Conservation (phyloP, 2,888 invertebrate species). For the Pollenia angustigena region DNA sequence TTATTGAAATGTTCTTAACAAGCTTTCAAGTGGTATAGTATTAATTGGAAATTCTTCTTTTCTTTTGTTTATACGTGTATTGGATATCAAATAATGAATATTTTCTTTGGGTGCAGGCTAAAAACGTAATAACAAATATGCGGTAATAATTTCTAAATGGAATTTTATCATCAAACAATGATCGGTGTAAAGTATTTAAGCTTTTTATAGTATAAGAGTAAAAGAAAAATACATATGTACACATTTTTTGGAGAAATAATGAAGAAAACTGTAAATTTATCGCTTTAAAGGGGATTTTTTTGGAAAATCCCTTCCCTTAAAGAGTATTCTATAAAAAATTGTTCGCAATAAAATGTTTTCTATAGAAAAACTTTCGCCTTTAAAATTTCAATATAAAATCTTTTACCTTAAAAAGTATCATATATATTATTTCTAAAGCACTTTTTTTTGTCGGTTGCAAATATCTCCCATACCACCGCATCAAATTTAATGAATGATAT, state of each 20-base stretch:
- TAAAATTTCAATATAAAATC: not conserved
- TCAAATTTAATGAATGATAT: too few species aligned
- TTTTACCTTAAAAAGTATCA: not conserved
- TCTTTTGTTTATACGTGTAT: constrained; percentile 13
- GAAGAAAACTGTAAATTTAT: too few species aligned
- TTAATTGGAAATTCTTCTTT: constrained; percentile 48
- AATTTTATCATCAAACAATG: constrained; percentile 27
- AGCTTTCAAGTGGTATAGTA: constrained; percentile 38
- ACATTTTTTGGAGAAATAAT: not conserved
- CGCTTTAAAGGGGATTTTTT: too few species aligned
- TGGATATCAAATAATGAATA: constrained; percentile 22
- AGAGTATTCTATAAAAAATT: too few species aligned
- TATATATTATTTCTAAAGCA: too few species aligned
- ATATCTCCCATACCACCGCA: too few species aligned
- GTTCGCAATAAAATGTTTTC: too few species aligned
- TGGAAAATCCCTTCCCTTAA: too few species aligned
- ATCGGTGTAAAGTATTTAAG: constrained; percentile 10
- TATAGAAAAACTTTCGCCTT: not conserved
- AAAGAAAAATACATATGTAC: not conserved
- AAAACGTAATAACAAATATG: constrained; percentile 29
- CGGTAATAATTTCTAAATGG: constrained; percentile 39
- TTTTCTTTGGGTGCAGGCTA: constrained; percentile 14
- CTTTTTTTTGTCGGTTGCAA: too few species aligned
- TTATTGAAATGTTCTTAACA: constrained; percentile 26
- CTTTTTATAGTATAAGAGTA: constrained; percentile 2